Percentiles rank a stretch among this genome's conserved stretches.
Conservation (phyloP, 2,888 invertebrate genomes). For the Drosophila macrospina region DNA sequence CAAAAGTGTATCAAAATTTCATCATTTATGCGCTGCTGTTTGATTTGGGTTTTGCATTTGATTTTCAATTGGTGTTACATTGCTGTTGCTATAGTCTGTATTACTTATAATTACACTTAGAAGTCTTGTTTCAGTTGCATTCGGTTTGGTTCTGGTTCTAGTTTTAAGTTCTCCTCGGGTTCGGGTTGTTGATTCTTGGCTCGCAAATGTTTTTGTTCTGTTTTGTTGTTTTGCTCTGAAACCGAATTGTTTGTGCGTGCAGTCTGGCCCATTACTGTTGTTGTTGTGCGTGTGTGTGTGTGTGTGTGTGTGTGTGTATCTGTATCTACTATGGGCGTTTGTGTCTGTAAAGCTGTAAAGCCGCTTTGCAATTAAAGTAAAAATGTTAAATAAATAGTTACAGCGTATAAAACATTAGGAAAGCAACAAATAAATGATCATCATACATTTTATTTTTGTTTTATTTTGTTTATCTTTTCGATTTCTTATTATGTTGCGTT, state of each 20-base stretch:
- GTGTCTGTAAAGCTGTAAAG: constrained; percentile 10
- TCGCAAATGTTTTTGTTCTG: neutral
- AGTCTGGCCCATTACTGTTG: constrained; percentile 54
- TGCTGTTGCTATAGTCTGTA: constrained; percentile 39
- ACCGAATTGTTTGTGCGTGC: constrained; percentile 62
- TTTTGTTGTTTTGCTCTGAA: constrained; percentile 42
- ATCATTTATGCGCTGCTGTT: constrained; percentile 23
- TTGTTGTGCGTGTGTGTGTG: constrained; percentile 12
- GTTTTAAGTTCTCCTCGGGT: constrained; percentile 28
- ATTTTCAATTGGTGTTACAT: constrained; percentile 43
- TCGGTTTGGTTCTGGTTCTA: constrained; percentile 63
- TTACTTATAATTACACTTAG: constrained; percentile 31
- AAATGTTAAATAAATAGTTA: constrained; percentile 33
- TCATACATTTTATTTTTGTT: constrained; percentile 63
- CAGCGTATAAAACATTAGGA: constrained; percentile 19
- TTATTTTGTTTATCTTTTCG: constrained; percentile 47
- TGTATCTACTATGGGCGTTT: constrained; percentile 24
- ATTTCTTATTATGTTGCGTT: constrained; percentile 33
- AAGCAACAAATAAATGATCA: constrained; percentile 45
- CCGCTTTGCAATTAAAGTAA: constrained; percentile 13
- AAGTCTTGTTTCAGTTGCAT: constrained; percentile 73
- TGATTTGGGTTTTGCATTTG: constrained; percentile 35
- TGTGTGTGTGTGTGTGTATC: constrained; percentile 7
- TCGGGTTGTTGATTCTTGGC: constrained; percentile 13
- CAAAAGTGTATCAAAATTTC: constrained; percentile 70